Conservation (phyloP, 2,113 vertebrate species). For the Xenus cinereus region DNA sequence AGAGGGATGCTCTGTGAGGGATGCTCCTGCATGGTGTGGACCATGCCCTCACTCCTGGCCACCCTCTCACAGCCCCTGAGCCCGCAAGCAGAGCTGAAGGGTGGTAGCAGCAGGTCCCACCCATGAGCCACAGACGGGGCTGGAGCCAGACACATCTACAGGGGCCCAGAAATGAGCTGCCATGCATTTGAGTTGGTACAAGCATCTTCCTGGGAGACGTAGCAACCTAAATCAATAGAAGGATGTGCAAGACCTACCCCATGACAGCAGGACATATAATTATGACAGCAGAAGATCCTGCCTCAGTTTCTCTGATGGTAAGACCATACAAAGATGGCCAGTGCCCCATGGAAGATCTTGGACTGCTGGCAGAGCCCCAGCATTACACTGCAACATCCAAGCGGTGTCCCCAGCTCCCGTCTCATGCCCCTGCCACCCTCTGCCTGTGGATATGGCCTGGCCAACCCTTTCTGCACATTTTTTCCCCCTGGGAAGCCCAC, state of each 20-base stretch:
- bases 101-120: background rate
- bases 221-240: background rate
- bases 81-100: background rate
- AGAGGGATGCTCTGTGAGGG: background rate
- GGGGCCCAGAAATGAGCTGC: background rate
- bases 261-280: background rate
- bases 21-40: no score
- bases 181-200: background rate
- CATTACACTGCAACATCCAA: background rate
- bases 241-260: background rate
- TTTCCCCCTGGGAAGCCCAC: background rate
- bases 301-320: background rate
- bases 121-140: fast-evolving
- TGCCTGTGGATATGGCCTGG: background rate
- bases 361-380: background rate
- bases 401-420: background rate
- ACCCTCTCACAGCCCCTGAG: background rate
- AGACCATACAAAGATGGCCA: background rate
- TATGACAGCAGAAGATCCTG: background rate
- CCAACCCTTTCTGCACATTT: background rate
- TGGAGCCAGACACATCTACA: background rate
- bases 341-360: fast-evolving
- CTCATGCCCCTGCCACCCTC: background rate
- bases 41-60: background rate
- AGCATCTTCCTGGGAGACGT: background rate